Evolutionary conservation across 2,797 vertebrate genomes (phyloP), one percentile per base, ranked within the genome.

Genomic region (Gymnocypris eckloni): DNA sequence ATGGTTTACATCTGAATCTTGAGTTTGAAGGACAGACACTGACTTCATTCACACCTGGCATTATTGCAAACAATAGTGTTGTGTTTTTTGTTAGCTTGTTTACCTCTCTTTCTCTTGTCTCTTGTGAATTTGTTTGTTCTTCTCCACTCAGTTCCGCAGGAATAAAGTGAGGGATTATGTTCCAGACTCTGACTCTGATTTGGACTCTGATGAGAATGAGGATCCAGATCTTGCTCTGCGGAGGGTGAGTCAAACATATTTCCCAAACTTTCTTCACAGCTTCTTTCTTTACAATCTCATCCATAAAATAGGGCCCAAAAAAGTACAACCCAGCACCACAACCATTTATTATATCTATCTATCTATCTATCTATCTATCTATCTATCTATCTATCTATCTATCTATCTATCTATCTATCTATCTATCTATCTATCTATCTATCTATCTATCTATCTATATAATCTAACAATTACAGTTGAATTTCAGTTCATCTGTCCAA

Each of bases 161-260:
- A 94, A 93, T 90, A 96, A 96, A 94, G 93, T 95, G 84, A 94
- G 93, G 72, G 92, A 95, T 2, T 88, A 69, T 45, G 28, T 86
- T 8, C 89, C 90, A 15, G 93, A 93, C 50, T 95, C 94, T 28
- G 94, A 96, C 89, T 95, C 94, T 0, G 95, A 95, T 81, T 89
- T 86, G 37, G 94, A 95, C 86, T 91, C 88, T 72, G 95, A 95
- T 0, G 93, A 91, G 1, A 87, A 91, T 64, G 91, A 94, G 82
- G 91, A 95, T 82, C 89, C 87, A 61, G 90, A 93, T 12, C 84
- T 95, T 71, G 71, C 94, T 87, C 90, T 94, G 88, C 93, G 95
- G 91, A 91, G 95, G 92, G 96, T 96, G 89, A 79, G 79, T 41
- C 71, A 22, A 69, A 15, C 45, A n/a, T 25, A 1, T 59, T n/a